These are phyloP conservation scores for Peucedramus taeniatus DNA, from an alignment of 2,113 vertebrate genomes.

Conservation along the genomic window DNA sequence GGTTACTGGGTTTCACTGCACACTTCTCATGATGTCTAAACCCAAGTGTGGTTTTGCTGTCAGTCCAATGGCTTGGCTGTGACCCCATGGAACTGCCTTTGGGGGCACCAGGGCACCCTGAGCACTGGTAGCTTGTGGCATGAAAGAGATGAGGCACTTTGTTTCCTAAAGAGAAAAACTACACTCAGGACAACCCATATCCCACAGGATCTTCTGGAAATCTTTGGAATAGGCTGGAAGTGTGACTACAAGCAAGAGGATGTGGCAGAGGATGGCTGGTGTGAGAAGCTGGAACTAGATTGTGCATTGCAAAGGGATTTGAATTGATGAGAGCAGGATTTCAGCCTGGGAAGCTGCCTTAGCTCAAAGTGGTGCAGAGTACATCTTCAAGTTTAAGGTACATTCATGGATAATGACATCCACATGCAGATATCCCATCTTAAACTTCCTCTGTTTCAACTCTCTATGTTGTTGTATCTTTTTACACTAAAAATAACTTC, in stretches of 20 bases:
- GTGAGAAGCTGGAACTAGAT: background rate
- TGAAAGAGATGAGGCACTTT: background rate
- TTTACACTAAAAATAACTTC: background rate
- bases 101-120: background rate
- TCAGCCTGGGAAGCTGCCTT: background rate
- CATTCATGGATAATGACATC: background rate
- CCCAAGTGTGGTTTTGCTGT: background rate
- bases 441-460: background rate
- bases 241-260: background rate
- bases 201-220: background rate
- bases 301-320: background rate
- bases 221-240: background rate
- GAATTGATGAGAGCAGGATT: background rate
- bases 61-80: background rate
- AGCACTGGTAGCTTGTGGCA: background rate
- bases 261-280: background rate
- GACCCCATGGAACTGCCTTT: background rate
- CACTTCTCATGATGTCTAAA: constrained; percentile 45
- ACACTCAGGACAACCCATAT: background rate
- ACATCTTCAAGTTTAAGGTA: background rate
- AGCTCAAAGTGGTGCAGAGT: background rate
- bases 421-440: background rate
- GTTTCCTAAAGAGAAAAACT: background rate
- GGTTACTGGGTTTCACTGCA: constrained; percentile 32
- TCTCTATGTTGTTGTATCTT: background rate